phyloP scores from a whole-genome alignment of 2,797 vertebrate species.

The Lagodon rhomboides region DNA sequence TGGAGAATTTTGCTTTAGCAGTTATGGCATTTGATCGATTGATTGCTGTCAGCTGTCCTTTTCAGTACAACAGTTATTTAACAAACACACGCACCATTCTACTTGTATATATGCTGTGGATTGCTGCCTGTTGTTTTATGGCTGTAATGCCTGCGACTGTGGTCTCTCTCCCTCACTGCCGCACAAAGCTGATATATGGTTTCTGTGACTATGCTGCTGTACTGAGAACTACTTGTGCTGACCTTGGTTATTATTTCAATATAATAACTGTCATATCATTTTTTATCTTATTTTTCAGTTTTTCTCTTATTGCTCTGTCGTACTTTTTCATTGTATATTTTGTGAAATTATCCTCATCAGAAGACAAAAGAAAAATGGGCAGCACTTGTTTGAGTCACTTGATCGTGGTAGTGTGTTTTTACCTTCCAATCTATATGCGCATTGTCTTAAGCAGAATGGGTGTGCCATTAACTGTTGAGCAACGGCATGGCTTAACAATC shows the following conservation, averaged over 20 bases:
- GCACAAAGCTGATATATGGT: constrained; percentile 6
- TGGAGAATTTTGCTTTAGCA: constrained; percentile 40
- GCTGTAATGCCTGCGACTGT: constrained; percentile 10
- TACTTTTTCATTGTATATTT: constrained; percentile 28
- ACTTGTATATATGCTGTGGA: background rate
- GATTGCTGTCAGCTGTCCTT: constrained; percentile 33
- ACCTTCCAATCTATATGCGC: background rate
- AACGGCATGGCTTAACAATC: constrained; percentile 11
- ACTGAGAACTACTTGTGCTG: constrained; percentile 34
- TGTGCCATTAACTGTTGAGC: constrained; percentile 29
- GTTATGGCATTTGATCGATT: constrained; percentile 50
- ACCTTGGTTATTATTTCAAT: constrained; percentile 27
- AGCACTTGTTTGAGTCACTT: constrained; percentile 52
- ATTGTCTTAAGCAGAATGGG: constrained; percentile 39
- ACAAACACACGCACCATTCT: constrained; percentile 24
- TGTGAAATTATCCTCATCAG: constrained; percentile 27
- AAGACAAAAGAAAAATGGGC: constrained; percentile 38
- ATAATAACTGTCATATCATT: background rate
- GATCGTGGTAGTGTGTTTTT: constrained; percentile 40
- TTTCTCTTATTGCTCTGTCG: constrained; percentile 32
- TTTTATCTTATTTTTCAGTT: constrained; percentile 31
- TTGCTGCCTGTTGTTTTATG: constrained; percentile 15
- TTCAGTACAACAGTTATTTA: constrained; percentile 37
- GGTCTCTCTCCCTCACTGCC: constrained; percentile 24
- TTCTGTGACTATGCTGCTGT: constrained; percentile 44